Conservation (phyloP, 2,888 invertebrate species). For the Hydrotaea diabolus region DNA sequence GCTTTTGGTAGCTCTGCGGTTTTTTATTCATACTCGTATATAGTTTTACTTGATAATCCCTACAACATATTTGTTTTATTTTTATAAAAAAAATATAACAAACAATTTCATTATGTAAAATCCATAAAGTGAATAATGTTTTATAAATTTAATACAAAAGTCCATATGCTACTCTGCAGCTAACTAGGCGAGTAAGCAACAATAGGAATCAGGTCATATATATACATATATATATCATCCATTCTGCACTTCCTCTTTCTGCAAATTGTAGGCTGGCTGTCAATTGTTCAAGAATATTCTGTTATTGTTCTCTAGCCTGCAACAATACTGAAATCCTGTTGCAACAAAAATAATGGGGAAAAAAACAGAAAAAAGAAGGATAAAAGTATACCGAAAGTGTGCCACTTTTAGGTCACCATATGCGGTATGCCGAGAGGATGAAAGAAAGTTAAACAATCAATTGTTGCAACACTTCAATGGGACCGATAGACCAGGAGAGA, state of each 20-base stretch:
- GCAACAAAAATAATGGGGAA: no score
- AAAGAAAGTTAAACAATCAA: slow-evolving; percentile 2
- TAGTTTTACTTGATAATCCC: background rate
- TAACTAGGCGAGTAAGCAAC: no score
- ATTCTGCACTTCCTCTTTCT: background rate
- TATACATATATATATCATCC: no score
- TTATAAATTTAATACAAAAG: background rate
- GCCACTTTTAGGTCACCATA: slow-evolving; percentile 25
- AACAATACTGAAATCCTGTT: slow-evolving; percentile 33
- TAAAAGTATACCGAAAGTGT: slow-evolving; percentile 14
- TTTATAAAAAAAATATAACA: slow-evolving; percentile 5
- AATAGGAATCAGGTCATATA: slow-evolving; percentile 25
- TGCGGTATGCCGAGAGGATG: background rate
- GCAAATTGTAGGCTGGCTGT: background rate
- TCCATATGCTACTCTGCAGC: background rate
- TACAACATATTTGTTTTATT: no score
- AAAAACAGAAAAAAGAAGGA: background rate
- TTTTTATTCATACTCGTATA: background rate
- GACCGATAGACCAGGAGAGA: background rate
- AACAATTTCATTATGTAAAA: slow-evolving; percentile 13
- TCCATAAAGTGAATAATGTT: slow-evolving; percentile 11
- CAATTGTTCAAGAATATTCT: slow-evolving; percentile 19
- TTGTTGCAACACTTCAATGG: background rate
- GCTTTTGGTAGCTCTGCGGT: background rate
- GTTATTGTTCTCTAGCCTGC: background rate